Base-by-base conservation (phyloP, 2,797 vertebrate species). In the Spatula clypeata region DNA sequence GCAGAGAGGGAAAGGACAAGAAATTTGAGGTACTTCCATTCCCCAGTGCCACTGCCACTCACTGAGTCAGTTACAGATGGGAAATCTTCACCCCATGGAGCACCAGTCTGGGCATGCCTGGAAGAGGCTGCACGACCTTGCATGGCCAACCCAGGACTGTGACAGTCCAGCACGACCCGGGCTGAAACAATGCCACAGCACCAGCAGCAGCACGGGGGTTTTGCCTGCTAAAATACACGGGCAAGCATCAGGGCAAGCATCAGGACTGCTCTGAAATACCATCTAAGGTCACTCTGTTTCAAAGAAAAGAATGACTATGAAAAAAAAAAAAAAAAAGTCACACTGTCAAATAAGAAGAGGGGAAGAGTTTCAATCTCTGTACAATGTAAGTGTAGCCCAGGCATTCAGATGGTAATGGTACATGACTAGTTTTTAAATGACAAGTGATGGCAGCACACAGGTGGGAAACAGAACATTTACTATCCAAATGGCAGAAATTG, bases 341-440 rank as follows among this genome's bases (percentile, higher is more conserved):
- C n/a, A 32, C 2, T 32, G 42, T 34, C 26, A 86, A 75, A 40
- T 13, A 17, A 57, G 32, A 31, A 44, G 29, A 58, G 26, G 11
- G 44, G 47, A 66, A 64, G 10, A 31, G 11, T 13, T 27, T 11
- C 29, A 47, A 13, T 47, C 4, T 0, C 31, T 34, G 45, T n/a
- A 16, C 10, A 6, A 0, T 0, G 0, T 15, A 27, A 6, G 0
- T 0, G 0, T 15, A 27, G 70, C 9, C 4, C 18, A 51, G 42
- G 60, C 32, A n/a, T 29, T 79, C 27, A 32, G 4, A 2, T 1
- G 6, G 26, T 21, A 58, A 75, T 47, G 17, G 29, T 4, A 38
- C 23, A 6, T 0, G 2, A n/a, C 34, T 38, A 4, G 31, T 57
- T 89, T 79, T 3, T 20, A 31, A 11, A 40, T 3, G 29, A 2